Conservation (phyloP, 2,888 invertebrate genomes). For the Orthosia gothica region DNA sequence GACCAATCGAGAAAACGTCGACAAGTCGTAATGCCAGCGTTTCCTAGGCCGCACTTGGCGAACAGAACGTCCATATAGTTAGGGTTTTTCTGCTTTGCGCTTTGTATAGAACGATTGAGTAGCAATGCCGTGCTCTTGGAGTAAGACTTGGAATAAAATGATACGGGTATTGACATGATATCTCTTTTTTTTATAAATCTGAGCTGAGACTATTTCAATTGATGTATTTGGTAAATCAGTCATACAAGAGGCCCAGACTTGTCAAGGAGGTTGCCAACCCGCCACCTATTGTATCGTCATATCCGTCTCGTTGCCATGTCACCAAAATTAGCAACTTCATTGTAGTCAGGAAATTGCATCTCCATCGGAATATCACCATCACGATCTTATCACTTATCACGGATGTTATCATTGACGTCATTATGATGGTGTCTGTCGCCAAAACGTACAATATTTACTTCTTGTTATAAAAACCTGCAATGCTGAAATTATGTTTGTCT, state of each 20-base stretch:
- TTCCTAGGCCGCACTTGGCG: no score
- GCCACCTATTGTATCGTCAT: neutral
- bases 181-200: neutral
- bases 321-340: neutral
- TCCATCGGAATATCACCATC: constrained; percentile 6
- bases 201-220: neutral
- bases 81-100: neutral
- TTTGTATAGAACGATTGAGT: neutral
- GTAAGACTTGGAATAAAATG: neutral
- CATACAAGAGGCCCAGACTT: neutral
- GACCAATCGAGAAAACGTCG: no score
- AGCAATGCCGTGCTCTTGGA: neutral
- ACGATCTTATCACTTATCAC: constrained; percentile 26
- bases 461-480: constrained; percentile 24
- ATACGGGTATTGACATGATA: neutral
- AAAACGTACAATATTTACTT: constrained; percentile 24
- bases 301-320: constrained; percentile 3
- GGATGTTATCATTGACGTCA: constrained; percentile 28
- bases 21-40: no score
- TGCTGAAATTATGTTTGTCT: constrained; percentile 12
- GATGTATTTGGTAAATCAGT: neutral
- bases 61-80: neutral
- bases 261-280: neutral
- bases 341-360: neutral
- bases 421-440: constrained; percentile 3